Conservation (phyloP, 2,113 vertebrate genomes). For the Daboia siamensis region DNA sequence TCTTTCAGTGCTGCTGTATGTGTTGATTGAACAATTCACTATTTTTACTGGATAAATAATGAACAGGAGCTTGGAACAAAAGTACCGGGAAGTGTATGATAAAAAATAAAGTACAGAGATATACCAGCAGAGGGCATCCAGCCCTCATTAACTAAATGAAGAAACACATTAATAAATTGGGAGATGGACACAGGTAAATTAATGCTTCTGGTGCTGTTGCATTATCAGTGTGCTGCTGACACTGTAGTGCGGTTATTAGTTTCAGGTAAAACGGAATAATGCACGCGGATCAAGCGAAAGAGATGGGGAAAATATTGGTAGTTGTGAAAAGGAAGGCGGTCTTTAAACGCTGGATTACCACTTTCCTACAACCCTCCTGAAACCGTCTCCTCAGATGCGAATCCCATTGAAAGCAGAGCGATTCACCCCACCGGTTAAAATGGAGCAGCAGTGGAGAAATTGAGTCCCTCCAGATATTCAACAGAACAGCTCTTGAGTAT, state of each 20-base stretch:
- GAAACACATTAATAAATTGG: constrained; percentile 45
- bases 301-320: neutral
- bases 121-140: constrained; percentile 63
- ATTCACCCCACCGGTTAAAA: neutral
- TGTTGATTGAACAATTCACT: neutral
- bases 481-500: too few species aligned
- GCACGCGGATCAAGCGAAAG: neutral
- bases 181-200: constrained; percentile 16
- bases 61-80: neutral
- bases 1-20: neutral
- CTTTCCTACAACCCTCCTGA: neutral
- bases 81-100: too few species aligned
- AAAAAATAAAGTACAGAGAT: neutral
- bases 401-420: neutral
- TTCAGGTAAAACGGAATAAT: neutral
- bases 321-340: neutral
- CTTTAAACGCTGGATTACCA: neutral
- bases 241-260: neutral
- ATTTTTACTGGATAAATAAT: neutral
- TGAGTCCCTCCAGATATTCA: neutral
- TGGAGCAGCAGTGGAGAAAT: neutral
- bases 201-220: constrained; percentile 12
- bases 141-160: constrained; percentile 48
- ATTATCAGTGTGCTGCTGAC: neutral
- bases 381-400: neutral